phyloP scores from a whole-genome alignment of 2,113 vertebrate genomes.

The Condylura cristata region DNA sequence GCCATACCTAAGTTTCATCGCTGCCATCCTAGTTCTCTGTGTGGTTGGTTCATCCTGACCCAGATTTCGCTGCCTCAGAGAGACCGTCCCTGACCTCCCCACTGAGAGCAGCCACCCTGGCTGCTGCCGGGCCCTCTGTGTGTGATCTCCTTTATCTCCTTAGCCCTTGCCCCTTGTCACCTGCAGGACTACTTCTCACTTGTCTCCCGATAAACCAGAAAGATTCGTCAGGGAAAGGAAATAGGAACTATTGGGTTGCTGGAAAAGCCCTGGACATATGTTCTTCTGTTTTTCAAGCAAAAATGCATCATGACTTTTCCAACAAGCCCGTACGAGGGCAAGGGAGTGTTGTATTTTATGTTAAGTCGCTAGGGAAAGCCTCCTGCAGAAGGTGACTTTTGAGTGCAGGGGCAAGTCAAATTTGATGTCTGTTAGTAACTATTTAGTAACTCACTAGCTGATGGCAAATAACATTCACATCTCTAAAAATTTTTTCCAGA shows the following conservation, averaged over 20 bases:
- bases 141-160: neutral
- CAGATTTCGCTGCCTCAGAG: neutral
- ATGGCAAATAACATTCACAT: neutral
- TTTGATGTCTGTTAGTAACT: neutral
- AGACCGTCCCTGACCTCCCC: neutral
- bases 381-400: neutral
- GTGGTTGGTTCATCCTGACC: neutral
- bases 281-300: too few relatives aligned
- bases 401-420: neutral
- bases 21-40: accelerated
- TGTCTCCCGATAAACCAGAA: too few relatives aligned
- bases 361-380: neutral
- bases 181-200: neutral
- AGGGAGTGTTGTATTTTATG: neutral
- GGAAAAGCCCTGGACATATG: too few relatives aligned
- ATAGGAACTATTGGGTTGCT: too few relatives aligned
- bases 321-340: too few relatives aligned
- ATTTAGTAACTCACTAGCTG: neutral
- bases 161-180: neutral
- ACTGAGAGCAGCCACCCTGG: neutral
- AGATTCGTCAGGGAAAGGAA: too few relatives aligned
- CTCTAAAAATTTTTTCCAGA: neutral
- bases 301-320: too few relatives aligned
- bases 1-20: neutral
- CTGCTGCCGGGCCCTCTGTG: neutral